These are phyloP conservation scores for Neodiprion lecontei DNA, from an alignment of 1,140 invertebrate genomes.

Conservation along the genomic window DNA sequence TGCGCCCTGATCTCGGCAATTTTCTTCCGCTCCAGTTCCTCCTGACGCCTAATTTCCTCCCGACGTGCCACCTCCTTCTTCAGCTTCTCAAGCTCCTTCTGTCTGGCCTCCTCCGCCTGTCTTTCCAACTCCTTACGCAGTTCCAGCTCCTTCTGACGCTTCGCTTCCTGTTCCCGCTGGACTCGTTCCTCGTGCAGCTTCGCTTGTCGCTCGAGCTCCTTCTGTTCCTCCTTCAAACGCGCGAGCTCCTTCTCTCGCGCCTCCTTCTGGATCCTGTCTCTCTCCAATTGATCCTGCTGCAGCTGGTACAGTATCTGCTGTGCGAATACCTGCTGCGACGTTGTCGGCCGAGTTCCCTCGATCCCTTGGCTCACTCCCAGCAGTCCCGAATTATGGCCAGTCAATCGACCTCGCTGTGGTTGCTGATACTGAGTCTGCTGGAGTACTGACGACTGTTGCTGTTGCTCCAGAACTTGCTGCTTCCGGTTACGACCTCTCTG, in stretches of 20 bases:
- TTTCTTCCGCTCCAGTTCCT: slow-evolving; percentile 42
- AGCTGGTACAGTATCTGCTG: slow-evolving; percentile 58
- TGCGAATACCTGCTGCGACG: slow-evolving; percentile 51
- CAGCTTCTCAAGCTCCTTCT: slow-evolving; percentile 49
- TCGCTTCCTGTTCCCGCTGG: slow-evolving; percentile 47
- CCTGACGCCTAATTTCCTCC: slow-evolving; percentile 45
- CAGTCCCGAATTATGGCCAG: neutral
- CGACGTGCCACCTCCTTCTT: slow-evolving; percentile 24
- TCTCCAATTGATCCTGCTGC: slow-evolving; percentile 55
- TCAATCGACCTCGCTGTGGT: slow-evolving; percentile 20
- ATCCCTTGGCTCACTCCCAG: slow-evolving; percentile 20
- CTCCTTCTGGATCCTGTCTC: slow-evolving; percentile 42
- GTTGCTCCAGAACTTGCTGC: slow-evolving; percentile 41
- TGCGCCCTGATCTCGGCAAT: neutral
- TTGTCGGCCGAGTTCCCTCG: slow-evolving; percentile 40
- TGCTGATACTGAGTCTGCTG: slow-evolving; percentile 38
- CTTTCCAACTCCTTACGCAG: slow-evolving; percentile 50
- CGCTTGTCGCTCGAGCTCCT: slow-evolving; percentile 50
- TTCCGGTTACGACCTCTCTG: slow-evolving; percentile 42
- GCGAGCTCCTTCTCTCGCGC: slow-evolving; percentile 49
- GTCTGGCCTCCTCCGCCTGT: slow-evolving; percentile 48
- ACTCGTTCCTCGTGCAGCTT: slow-evolving; percentile 45
- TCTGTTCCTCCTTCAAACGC: slow-evolving; percentile 47
- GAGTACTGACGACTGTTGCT: slow-evolving; percentile 45
- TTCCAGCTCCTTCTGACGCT: slow-evolving; percentile 49